These are phyloP conservation scores for Strongylocentrotus purpuratus DNA, from an alignment of 35 echinoderm and acorn worm species.

Conservation along the genomic window DNA sequence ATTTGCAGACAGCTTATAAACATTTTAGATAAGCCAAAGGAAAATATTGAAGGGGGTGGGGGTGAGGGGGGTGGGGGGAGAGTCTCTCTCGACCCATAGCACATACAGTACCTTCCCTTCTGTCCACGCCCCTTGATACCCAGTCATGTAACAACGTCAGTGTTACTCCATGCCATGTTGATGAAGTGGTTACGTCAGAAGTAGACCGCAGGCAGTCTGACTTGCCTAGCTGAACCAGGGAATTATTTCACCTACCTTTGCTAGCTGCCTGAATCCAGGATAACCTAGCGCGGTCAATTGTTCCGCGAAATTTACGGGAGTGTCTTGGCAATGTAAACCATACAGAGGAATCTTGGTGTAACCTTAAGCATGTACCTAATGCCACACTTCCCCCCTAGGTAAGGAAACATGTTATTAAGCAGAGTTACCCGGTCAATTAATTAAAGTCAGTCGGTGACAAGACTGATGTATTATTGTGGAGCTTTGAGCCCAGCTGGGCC, in stretches of 20 bases:
- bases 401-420: slow-evolving; percentile 4
- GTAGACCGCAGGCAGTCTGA: neutral
- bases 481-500: neutral
- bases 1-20: too few species aligned
- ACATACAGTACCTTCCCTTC: too few species aligned
- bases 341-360: neutral
- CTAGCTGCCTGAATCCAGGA: neutral
- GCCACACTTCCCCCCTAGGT: neutral
- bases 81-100: too few species aligned
- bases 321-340: neutral
- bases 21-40: too few species aligned
- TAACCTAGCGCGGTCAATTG: neutral
- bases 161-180: neutral
- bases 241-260: too few species aligned
- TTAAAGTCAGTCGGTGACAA: slow-evolving; percentile 1
- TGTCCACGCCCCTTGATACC: too few species aligned
- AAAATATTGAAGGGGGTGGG: too few species aligned
- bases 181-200: neutral
- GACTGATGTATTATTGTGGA: neutral
- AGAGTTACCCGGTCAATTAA: neutral
- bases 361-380: neutral
- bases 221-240: too few species aligned
- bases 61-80: too few species aligned
- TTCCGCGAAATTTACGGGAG: neutral
- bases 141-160: too few species aligned